Evolutionary conservation across 2,113 vertebrate genomes (phyloP).

Genomic region (Lampris megalopsis): DNA sequence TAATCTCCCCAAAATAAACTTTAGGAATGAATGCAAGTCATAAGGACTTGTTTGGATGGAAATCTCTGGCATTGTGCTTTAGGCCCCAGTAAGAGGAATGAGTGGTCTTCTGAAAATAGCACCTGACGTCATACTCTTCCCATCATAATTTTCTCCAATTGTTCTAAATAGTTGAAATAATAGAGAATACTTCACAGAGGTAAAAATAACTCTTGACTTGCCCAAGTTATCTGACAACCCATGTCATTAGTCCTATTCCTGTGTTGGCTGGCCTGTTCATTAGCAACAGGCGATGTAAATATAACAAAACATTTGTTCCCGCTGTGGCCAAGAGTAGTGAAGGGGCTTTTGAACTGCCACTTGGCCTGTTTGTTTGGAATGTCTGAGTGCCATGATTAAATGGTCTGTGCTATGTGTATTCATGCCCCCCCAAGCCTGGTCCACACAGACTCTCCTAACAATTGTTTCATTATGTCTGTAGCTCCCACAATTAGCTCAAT

Average conservation of each 20-base stretch:
- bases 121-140: conserved; percentile 55
- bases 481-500: conserved; percentile 79
- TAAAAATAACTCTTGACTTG: conserved; percentile 70
- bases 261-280: conserved; percentile 43
- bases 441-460: conserved; percentile 46
- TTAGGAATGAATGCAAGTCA: too few relatives aligned
- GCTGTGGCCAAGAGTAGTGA: conserved; percentile 27
- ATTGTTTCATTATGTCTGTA: conserved; percentile 75
- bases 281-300: conserved; percentile 74
- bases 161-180: conserved; percentile 58
- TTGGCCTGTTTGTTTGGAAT: conserved; percentile 66
- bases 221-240: conserved; percentile 18
- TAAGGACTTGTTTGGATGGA: too few relatives aligned
- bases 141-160: conserved; percentile 40
- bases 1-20: too few relatives aligned
- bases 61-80: not conserved
- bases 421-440: conserved; percentile 22
- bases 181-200: conserved; percentile 45
- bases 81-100: conserved; percentile 3
- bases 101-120: conserved; percentile 49
- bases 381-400: conserved; percentile 73
- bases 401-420: conserved; percentile 56
- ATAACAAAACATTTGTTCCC: conserved; percentile 72
- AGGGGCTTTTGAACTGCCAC: conserved; percentile 35
- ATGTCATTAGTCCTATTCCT: conserved; percentile 34